A percentile compares a stretch with the other conserved stretches of the same genome.
Evolutionary conservation across 53 echinoderm and acorn worm species (phyloP).

Genomic region (Echinarachnius parma): DNA sequence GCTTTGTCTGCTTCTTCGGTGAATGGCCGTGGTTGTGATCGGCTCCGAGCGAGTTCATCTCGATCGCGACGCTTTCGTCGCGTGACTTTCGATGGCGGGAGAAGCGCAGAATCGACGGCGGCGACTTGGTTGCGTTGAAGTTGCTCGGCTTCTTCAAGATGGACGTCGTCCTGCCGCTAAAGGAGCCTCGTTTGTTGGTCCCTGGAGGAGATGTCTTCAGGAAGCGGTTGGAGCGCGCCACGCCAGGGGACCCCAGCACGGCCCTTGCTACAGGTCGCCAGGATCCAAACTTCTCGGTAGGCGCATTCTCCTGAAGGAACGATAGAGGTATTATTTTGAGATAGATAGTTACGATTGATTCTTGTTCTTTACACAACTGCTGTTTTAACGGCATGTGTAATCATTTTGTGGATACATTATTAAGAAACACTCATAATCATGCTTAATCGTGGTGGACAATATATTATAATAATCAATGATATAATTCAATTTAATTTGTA

Average conservation of each 20-base stretch:
- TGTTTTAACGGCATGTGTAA: too few relatives aligned
- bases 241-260: slow-evolving; percentile 26
- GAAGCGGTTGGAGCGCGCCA: slow-evolving; percentile 24
- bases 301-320: too few relatives aligned
- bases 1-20: slow-evolving; percentile 32
- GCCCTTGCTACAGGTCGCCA: slow-evolving; percentile 38
- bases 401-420: too few relatives aligned
- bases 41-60: slow-evolving; percentile 43
- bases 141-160: slow-evolving; percentile 41
- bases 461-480: too few relatives aligned
- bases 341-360: too few relatives aligned
- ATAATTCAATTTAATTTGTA: too few relatives aligned
- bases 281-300: slow-evolving; percentile 33
- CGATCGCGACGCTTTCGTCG: slow-evolving; percentile 25
- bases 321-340: too few relatives aligned
- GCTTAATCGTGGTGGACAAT: too few relatives aligned
- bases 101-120: slow-evolving; percentile 34
- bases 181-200: background rate
- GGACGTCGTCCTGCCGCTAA: slow-evolving; percentile 31
- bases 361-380: too few relatives aligned
- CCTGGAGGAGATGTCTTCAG: slow-evolving; percentile 9
- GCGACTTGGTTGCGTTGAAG: slow-evolving; percentile 33
- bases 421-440: too few relatives aligned
- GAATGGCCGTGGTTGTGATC: slow-evolving; percentile 8
- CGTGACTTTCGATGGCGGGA: slow-evolving; percentile 31